These are phyloP conservation scores for Stomatorhinus ivindoensis DNA, from an alignment of 2,113 vertebrate genomes.

Conservation along the genomic window DNA sequence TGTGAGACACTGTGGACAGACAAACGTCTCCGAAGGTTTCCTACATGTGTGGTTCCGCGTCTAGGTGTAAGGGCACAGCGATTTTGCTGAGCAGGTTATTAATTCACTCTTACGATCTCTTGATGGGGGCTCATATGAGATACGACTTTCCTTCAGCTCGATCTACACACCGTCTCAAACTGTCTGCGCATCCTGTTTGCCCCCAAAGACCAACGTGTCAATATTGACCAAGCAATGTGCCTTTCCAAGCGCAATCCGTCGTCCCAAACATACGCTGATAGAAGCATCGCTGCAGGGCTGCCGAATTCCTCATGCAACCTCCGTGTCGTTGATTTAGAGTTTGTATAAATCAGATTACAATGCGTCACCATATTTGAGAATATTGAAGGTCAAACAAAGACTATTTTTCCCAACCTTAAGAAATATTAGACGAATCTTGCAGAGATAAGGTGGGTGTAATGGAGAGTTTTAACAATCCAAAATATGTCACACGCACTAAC, in stretches of 20 bases:
- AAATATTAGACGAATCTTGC: background rate
- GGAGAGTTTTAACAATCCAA: background rate
- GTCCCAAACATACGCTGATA: background rate
- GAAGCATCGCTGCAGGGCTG: background rate
- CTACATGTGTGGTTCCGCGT: background rate
- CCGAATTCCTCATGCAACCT: background rate
- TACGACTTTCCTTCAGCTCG: background rate
- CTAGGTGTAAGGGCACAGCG: background rate
- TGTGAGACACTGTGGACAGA: background rate
- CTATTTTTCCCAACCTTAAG: background rate
- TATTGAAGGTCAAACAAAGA: background rate
- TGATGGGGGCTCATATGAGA: background rate
- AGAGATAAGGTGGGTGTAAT: background rate
- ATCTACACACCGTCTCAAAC: background rate
- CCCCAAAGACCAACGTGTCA: background rate
- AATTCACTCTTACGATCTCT: background rate
- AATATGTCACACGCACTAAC: background rate
- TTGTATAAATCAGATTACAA: background rate
- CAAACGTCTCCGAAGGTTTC: background rate
- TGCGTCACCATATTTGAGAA: background rate
- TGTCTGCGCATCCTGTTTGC: slow-evolving; percentile 11
- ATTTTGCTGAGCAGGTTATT: background rate
- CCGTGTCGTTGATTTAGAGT: background rate
- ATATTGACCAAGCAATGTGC: slow-evolving; percentile 16
- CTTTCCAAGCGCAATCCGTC: background rate